phyloP scores from a whole-genome alignment of 2,888 invertebrate genomes.

The Pandemis heparana region DNA sequence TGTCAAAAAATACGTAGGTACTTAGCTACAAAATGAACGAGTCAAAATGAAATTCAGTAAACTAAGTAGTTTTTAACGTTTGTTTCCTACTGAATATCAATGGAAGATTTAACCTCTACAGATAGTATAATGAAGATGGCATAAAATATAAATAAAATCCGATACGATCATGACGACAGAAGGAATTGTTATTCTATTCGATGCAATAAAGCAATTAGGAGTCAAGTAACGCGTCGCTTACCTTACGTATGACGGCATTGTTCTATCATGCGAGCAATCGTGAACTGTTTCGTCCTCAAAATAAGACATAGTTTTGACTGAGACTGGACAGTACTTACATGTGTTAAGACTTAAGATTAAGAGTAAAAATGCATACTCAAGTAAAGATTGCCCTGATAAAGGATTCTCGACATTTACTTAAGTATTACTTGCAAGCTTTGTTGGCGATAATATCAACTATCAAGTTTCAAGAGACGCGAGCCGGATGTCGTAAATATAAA shows the following conservation, averaged over 20 bases:
- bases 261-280: conserved; percentile 36
- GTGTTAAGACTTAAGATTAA: conserved; percentile 17
- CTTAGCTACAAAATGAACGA: too few species aligned
- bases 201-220: conserved; percentile 64
- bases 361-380: conserved; percentile 49
- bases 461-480: neutral
- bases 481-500: conserved; percentile 14
- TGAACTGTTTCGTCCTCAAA: conserved; percentile 2
- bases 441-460: conserved; percentile 6
- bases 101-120: conserved; percentile 7
- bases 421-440: conserved; percentile 14
- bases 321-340: conserved; percentile 1
- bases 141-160: conserved; percentile 27
- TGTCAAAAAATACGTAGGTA: too few species aligned
- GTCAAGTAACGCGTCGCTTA: conserved; percentile 59
- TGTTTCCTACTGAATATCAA: conserved; percentile 7
- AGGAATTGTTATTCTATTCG: conserved; percentile 58
- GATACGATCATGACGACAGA: conserved; percentile 46
- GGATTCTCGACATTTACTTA: conserved; percentile 45
- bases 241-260: conserved; percentile 55
- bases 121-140: conserved; percentile 22
- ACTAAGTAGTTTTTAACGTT: neutral
- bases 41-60: too few species aligned
- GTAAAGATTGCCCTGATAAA: conserved; percentile 55
- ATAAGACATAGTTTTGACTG: conserved; percentile 36